Base-by-base conservation (phyloP, 2,888 invertebrate genomes). In the Apeira syringaria region DNA sequence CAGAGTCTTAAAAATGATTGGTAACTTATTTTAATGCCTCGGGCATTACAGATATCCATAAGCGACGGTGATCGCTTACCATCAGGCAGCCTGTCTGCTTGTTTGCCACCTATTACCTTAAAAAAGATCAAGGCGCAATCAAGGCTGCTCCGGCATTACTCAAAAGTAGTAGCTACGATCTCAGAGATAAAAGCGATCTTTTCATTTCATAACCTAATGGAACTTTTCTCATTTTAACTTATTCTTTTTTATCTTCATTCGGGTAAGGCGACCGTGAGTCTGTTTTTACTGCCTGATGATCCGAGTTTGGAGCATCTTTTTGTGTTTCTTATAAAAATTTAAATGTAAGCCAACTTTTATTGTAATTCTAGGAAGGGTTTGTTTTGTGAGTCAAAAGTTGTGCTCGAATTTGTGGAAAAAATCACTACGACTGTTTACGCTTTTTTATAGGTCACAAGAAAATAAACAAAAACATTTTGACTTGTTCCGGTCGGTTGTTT, bases 161-260 rank as follows among this genome's bases (percentile, higher is more conserved):
- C 78, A 76, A 71, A 75, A 78, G 80, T 74, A 77, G 78, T 77
- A 75, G 74, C 72, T 46, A n/a, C n/a, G n/a, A n/a, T 56, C 47
- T 53, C 53, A 50, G 55, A 80, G 83, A 82, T 83, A 85, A 76
- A 74, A 66, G 66, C 72, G 79, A 83, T 80, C 75, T 80, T 78
- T 80, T 76, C 78, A 79, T 85, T 85, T 80, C 80, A 81, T 82
- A 82, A 82, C 78, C 77, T 71, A 80, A 82, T 72, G 71, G 75
- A 87, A 85, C 78, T 87, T 87, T 85, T 85, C 82, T 80, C 83
- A 82, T 85, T 86, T 76, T 68, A 84, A 84, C 79, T 83, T 81
- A 76, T 75, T 70, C 72, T 70, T 74, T 76, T 80, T 80, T 80
- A 70, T 71, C 71, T 69, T 31, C 12, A 10, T 58, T 55, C 51